A percentile compares a stretch with the other conserved stretches of the same genome.
Evolutionary conservation across 2,797 vertebrate genomes (phyloP).

Genomic region (Lutjanus argentimaculatus): DNA sequence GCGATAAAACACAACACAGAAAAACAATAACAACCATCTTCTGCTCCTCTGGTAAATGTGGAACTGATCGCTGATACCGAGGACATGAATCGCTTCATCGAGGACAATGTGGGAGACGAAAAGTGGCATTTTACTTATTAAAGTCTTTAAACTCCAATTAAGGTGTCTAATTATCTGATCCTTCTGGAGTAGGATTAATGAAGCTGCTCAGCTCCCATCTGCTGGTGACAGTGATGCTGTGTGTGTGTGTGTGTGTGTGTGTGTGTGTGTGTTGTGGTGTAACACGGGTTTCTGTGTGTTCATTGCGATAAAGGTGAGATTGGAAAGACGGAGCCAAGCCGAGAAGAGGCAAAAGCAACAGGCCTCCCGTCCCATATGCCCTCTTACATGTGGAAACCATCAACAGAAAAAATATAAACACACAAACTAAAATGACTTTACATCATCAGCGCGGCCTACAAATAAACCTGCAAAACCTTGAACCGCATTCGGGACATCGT

Average conservation of each 20-base stretch:
- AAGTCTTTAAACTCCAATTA: slow-evolving; percentile 77
- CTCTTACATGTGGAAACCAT: slow-evolving; percentile 72
- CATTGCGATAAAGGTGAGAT: slow-evolving; percentile 36
- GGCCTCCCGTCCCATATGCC: slow-evolving; percentile 7
- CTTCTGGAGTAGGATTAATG: slow-evolving; percentile 74
- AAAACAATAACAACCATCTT: slow-evolving; percentile 15
- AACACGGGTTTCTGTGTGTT: slow-evolving; percentile 16
- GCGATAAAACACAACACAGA: slow-evolving; percentile 17
- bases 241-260: slow-evolving; percentile 7
- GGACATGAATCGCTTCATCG: slow-evolving; percentile 26
- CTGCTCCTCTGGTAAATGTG: slow-evolving; percentile 33
- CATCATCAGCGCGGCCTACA: not conserved
- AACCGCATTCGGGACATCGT: not conserved
- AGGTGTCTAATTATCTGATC: slow-evolving; percentile 74
- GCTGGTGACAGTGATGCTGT: slow-evolving; percentile 55
- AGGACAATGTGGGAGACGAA: slow-evolving; percentile 19
- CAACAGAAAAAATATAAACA: slow-evolving; percentile 35
- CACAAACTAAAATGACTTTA: slow-evolving; percentile 15
- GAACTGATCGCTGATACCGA: slow-evolving; percentile 26
- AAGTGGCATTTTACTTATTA: slow-evolving; percentile 63
- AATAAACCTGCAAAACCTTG: slow-evolving; percentile 13
- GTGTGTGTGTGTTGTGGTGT: not conserved
- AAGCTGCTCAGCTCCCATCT: slow-evolving; percentile 73
- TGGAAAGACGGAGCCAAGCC: slow-evolving; percentile 21
- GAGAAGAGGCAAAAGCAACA: slow-evolving; percentile 5